Conservation (phyloP, 2,888 invertebrate species). For the Seira ritae region DNA sequence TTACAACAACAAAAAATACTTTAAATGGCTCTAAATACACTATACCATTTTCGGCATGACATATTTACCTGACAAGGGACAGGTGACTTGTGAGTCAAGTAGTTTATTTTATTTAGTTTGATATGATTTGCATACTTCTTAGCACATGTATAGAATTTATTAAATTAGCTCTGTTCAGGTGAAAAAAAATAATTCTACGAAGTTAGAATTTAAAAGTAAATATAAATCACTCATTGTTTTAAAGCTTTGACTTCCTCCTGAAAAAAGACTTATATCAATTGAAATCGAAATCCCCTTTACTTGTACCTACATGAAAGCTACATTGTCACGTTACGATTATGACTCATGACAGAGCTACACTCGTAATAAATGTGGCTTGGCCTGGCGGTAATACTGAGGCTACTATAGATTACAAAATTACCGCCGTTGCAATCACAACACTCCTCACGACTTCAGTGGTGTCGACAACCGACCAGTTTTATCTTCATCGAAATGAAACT, state of each 20-base stretch:
- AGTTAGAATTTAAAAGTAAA: background rate
- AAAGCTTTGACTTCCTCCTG: too few species aligned
- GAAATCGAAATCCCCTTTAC: too few species aligned
- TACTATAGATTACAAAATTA: background rate
- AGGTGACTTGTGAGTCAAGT: too few species aligned
- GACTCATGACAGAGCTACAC: too few species aligned
- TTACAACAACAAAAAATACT: too few species aligned
- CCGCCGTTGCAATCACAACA: background rate
- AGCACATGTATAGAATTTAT: background rate
- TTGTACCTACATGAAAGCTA: too few species aligned
- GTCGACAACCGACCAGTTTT: slow-evolving; percentile 7
- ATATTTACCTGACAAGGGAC: too few species aligned
- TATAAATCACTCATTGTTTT: background rate
- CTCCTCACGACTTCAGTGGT: background rate
- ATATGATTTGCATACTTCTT: background rate
- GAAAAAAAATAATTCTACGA: background rate
- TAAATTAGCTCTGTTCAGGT: background rate
- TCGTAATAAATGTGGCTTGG: background rate
- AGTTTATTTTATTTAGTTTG: too few species aligned
- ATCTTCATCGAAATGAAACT: slow-evolving; percentile 4
- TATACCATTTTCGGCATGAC: too few species aligned
- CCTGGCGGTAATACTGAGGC: background rate
- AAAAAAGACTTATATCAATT: too few species aligned
- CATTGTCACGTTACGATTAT: too few species aligned
- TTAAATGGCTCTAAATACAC: too few species aligned